A percentile compares a stretch with the other conserved stretches of the same genome.
Conservation (phyloP, 2,888 invertebrate species). For the Fragum sueziense region DNA sequence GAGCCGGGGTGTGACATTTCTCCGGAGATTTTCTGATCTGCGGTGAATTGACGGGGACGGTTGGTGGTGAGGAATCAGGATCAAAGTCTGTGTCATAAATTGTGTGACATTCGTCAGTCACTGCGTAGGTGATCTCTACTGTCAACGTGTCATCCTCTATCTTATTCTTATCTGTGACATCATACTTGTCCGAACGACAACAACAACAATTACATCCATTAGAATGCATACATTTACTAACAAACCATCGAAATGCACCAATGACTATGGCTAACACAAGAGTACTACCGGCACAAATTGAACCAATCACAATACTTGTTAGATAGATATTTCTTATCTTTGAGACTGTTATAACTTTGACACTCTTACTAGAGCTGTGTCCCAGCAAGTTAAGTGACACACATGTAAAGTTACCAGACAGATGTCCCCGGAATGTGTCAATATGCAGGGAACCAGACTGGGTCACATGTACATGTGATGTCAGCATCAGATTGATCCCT, state of each 20-base stretch:
- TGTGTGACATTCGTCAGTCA: constrained; percentile 23
- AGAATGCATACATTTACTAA: constrained; percentile 52
- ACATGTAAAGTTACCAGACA: constrained; percentile 74
- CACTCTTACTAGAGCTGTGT: constrained; percentile 49
- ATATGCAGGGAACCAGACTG: constrained; percentile 65
- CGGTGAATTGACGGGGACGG: constrained; percentile 66
- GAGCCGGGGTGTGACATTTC: constrained; percentile 65
- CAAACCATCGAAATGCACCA: constrained; percentile 64
- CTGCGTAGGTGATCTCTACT: constrained; percentile 53
- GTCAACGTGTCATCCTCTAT: constrained; percentile 39
- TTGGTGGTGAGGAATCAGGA: constrained; percentile 57
- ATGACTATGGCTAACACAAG: constrained; percentile 68
- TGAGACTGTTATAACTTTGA: constrained; percentile 59
- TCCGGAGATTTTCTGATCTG: constrained; percentile 60
- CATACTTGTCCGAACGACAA: constrained; percentile 47
- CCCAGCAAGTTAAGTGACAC: constrained; percentile 70
- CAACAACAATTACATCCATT: constrained; percentile 58
- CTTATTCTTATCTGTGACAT: constrained; percentile 41
- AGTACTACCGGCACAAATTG: constrained; percentile 55
- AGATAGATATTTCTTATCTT: constrained; percentile 53
- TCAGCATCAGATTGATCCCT: constrained; percentile 39
- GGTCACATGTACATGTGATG: constrained; percentile 54
- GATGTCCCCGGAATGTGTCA: constrained; percentile 67
- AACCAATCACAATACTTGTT: constrained; percentile 67
- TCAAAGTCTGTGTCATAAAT: constrained; percentile 50